These are phyloP conservation scores for Colistium nudipinnis DNA, from an alignment of 2,113 vertebrate genomes.

Conservation along the genomic window DNA sequence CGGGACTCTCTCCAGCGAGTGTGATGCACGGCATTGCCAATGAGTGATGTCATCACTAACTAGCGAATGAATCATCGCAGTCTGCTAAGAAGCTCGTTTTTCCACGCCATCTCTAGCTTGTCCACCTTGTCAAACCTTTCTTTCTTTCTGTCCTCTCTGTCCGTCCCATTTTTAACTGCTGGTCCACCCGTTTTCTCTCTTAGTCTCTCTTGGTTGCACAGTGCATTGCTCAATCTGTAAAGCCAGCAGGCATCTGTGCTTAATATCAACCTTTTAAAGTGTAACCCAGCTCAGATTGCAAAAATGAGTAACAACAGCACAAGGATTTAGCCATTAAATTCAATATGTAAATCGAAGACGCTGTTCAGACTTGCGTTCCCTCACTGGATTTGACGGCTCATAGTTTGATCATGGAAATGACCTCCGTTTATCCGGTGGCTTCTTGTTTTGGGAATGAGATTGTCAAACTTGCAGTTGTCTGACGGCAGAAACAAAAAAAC, in stretches of 20 bases:
- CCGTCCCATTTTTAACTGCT: conserved; percentile 20
- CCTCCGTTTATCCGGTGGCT: neutral
- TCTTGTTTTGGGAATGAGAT: conserved; percentile 7
- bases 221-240: conserved; percentile 18
- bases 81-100: conserved; percentile 50
- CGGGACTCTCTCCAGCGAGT: conserved; percentile 23
- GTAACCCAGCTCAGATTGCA: conserved; percentile 10
- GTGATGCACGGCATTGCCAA: conserved; percentile 41
- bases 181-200: neutral
- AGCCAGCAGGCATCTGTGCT: conserved; percentile 43
- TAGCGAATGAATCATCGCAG: conserved; percentile 23
- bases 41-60: conserved; percentile 52
- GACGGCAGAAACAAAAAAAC: neutral
- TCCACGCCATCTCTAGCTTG: conserved; percentile 8
- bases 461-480: neutral
- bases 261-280: conserved; percentile 37
- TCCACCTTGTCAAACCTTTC: conserved; percentile 3
- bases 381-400: conserved; percentile 3
- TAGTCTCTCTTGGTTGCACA: conserved; percentile 21
- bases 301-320: neutral
- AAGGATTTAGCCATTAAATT: neutral
- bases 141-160: conserved; percentile 8
- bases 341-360: neutral
- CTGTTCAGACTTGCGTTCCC: conserved; percentile 10
- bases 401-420: neutral